A percentile compares a stretch with the other conserved stretches of the same genome.
phyloP scores from a whole-genome alignment of 2,888 invertebrate species.

The Cenopis cana region DNA sequence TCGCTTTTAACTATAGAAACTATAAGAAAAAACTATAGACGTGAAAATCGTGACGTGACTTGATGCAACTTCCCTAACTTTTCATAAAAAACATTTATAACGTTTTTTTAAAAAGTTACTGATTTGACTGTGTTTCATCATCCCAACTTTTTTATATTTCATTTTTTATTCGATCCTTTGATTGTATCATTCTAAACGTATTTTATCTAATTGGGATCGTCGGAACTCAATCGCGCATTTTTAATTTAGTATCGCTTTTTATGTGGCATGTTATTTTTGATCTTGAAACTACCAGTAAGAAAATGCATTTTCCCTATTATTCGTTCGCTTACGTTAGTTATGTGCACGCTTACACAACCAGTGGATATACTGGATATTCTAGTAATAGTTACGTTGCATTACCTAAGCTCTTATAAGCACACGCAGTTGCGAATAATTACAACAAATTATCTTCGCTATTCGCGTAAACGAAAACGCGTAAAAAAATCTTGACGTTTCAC shows the following conservation, averaged over 20 bases:
- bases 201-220: not conserved
- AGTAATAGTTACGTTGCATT: slow-evolving; percentile 67
- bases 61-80: no score
- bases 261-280: not conserved
- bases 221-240: not conserved
- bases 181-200: not conserved
- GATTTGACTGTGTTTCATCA: no score
- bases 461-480: not conserved
- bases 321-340: slow-evolving; percentile 20
- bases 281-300: slow-evolving; percentile 14
- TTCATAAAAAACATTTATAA: no score
- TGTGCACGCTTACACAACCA: slow-evolving; percentile 47
- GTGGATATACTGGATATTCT: slow-evolving; percentile 52
- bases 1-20: no score
- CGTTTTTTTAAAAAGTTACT: no score
- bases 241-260: not conserved
- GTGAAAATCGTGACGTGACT: no score
- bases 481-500: not conserved
- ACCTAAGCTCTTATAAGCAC: slow-evolving; percentile 70
- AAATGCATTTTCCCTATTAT: slow-evolving; percentile 24
- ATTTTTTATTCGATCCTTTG: no score
- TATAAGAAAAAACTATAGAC: no score
- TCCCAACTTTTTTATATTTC: no score
- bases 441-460: slow-evolving; percentile 28
- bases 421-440: slow-evolving; percentile 27